Evolutionary conservation across 2,113 vertebrate genomes (phyloP), one percentile per base, ranked within the genome.

Genomic region (Trinectes maculatus): DNA sequence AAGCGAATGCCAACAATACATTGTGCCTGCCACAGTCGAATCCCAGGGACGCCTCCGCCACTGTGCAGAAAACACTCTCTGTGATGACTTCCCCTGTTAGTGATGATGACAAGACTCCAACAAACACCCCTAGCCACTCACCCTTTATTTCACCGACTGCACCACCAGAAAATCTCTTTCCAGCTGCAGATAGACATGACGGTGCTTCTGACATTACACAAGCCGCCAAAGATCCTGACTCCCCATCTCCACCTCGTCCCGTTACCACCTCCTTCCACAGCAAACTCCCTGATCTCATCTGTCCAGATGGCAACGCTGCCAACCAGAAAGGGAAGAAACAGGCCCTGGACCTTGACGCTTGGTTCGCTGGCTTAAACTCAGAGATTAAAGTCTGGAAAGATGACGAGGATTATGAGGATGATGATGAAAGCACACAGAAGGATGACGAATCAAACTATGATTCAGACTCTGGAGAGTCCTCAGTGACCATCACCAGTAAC

Each of bases 391-490:
- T 29, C n/a, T 87, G 76, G 67, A 73, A 84, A 4, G 61, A 77
- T 2, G 70, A 84, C 0, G 81, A 43, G 2, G 37, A 71, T 13
- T 28, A 57, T 29, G 72, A 74, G 0, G 80, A 86, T 4, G 89
- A 84, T 3, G 85, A 90, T 19, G 87, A 87, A n/a, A 83, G 81
- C 19, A 92, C 89, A 3, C 86, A 92, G 64, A 87, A 69, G 56
- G 90, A 87, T 39, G 85, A 89, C 0, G 87, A 91, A 71, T 91
- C 90, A 21, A 86, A 83, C 85, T 91, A 90, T 24, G 91, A 94
- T 51, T 92, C 91, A 2, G 92, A 93, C 40, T 93, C 92, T 5
- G 92, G 86, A 12, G 91, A 90, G 54, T 94, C 93, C 1, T 93
- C 91, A 0, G 73, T 92, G 49, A 93, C 93, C 46, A 78, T 91